Evolutionary conservation across 2,797 vertebrate species (phyloP), one percentile per base, ranked within the genome.

Genomic region (Myotis findleyi): DNA sequence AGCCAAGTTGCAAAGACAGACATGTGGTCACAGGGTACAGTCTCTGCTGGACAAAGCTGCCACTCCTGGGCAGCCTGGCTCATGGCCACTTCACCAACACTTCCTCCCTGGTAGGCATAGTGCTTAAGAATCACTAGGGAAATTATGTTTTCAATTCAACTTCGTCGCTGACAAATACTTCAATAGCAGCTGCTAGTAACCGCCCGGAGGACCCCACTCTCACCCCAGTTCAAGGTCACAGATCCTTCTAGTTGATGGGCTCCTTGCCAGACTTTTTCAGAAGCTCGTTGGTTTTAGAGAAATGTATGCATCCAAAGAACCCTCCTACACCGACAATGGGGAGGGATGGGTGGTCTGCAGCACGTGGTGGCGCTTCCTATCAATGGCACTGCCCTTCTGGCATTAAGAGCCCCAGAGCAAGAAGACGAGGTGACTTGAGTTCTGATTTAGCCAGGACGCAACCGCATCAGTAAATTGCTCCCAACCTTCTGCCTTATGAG

Each of bases 221-320:
- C 3, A 51, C 68, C 44, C 6, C 21, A 13, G 57, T 4, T 13
- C 13, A 7, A 25, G 51, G 53, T 99, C 97, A 99, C 93, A 99
- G 98, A 0, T 98, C 98, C 47, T 97, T 98, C 99, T 99, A 99
- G 98, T 99, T 96, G 0, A 99, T 98, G 7, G 99, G 98, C 55
- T 98, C 95, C 98, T 99, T 99, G 83, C 99, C 99, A 0, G 99
- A 98, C 83, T 99, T 98, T 96, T 96, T 93, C 16, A 99, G 98
- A 95, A 99, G 96, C 87, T 99, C 98, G 0, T 99, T 99, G 5
- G 99, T 99, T 97, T 99, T 99, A 1, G 99, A 99, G 98, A 99
- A 99, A 96, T 99, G 99, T 10, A 73, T 98, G 82, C 99, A 99
- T 20, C 99, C 99, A 0, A 99, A 99, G 97, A 99, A 99, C 0